phyloP scores from a whole-genome alignment of 2,113 vertebrate genomes.

The Taurulus bubalis region DNA sequence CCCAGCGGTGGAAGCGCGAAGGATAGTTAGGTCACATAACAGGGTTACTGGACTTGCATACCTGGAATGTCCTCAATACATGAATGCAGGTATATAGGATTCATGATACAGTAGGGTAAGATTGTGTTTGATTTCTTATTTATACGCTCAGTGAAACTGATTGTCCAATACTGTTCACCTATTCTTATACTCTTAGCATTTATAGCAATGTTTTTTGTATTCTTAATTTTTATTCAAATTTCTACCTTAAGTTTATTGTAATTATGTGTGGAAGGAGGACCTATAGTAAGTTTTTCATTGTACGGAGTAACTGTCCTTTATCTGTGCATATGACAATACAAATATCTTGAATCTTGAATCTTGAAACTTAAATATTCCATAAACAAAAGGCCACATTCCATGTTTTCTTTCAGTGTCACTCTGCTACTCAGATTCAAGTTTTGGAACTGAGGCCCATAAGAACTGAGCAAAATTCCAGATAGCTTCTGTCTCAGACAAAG shows the following conservation, averaged over 20 bases:
- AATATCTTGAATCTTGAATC: too few relatives aligned
- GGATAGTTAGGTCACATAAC: background rate
- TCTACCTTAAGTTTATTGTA: too few relatives aligned
- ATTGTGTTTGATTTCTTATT: background rate
- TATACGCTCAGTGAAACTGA: too few relatives aligned
- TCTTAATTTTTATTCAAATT: too few relatives aligned
- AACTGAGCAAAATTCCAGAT: background rate
- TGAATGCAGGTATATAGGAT: background rate
- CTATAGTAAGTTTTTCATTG: too few relatives aligned
- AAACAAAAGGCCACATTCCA: background rate
- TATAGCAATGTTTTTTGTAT: too few relatives aligned
- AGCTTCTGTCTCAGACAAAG: background rate
- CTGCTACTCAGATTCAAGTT: background rate
- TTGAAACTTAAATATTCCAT: background rate
- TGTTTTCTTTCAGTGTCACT: background rate
- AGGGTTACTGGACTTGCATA: constrained; percentile 5
- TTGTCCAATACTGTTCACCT: too few relatives aligned
- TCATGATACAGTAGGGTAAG: background rate
- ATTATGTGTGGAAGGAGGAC: too few relatives aligned
- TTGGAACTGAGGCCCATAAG: background rate
- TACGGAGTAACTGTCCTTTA: too few relatives aligned
- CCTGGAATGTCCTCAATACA: background rate
- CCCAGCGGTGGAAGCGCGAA: background rate
- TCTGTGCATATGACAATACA: too few relatives aligned
- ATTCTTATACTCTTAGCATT: too few relatives aligned